Conservation (phyloP, 2,888 invertebrate species). For the Eueremaeus valkanovi region DNA sequence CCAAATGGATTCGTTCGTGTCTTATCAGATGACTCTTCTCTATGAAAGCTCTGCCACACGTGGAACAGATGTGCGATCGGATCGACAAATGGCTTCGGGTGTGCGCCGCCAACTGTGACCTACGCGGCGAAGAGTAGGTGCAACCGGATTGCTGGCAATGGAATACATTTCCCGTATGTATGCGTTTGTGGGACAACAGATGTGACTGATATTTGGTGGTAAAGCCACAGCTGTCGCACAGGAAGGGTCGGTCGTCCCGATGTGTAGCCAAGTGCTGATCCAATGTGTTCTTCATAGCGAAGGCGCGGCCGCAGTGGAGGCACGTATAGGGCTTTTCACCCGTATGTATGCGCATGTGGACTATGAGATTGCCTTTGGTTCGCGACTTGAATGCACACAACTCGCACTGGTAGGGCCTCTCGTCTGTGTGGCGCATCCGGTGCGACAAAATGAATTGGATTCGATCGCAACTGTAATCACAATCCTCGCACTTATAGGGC, state of each 20-base stretch:
- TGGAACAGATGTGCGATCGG: slow-evolving; percentile 58
- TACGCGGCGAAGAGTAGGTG: slow-evolving; percentile 63
- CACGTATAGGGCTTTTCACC: slow-evolving; percentile 60
- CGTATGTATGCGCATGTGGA: slow-evolving; percentile 61
- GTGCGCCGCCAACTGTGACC: slow-evolving; percentile 63
- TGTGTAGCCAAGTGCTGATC: slow-evolving; percentile 61
- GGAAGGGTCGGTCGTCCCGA: slow-evolving; percentile 58
- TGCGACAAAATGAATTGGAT: slow-evolving; percentile 61
- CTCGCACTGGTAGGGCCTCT: slow-evolving; percentile 56
- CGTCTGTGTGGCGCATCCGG: slow-evolving; percentile 58
- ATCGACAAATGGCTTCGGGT: slow-evolving; percentile 59
- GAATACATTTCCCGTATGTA: slow-evolving; percentile 63
- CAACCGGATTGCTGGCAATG: slow-evolving; percentile 62
- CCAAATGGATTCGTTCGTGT: slow-evolving; percentile 63
- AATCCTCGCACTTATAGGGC: slow-evolving; percentile 63
- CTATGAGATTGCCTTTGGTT: slow-evolving; percentile 59
- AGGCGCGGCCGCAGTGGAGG: slow-evolving; percentile 60
- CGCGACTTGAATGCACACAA: slow-evolving; percentile 61
- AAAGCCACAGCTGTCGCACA: slow-evolving; percentile 66
- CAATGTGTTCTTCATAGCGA: slow-evolving; percentile 60
- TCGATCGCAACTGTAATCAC: slow-evolving; percentile 57
- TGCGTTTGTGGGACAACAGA: slow-evolving; percentile 62
- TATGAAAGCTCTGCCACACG: slow-evolving; percentile 63
- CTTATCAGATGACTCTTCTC: slow-evolving; percentile 65
- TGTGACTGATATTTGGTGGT: slow-evolving; percentile 64